Evolutionary conservation across 2,888 invertebrate genomes (phyloP), one percentile per base, ranked within the genome.

Genomic region (Listrodromus nycthemerus): DNA sequence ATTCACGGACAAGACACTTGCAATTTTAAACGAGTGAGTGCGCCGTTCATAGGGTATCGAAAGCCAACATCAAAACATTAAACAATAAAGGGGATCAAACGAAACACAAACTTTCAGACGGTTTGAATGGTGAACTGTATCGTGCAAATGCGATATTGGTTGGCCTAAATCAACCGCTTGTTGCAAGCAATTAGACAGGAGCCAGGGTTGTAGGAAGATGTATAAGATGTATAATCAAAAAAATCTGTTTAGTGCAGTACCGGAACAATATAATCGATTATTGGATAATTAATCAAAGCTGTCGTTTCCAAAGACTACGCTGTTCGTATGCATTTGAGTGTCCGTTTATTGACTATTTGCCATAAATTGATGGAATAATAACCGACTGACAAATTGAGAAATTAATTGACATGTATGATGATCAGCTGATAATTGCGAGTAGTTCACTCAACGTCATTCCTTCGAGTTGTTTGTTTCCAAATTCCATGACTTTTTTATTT

Each of bases 381-480:
- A 21, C 3, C 1, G 21, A 1, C 33, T 66, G 45, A 13, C 16
- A 2, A 16, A 24, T 45, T 4, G 50, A 52, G 21, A 52, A 21
- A 52, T 21, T 2, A 52, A 52, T 10, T 6, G n/a, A 21, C 19
- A 52, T 52, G 21, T 19, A 19, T 21, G 19, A 21, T 52, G 4
- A 81, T 86, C 77, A 88, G 30, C 52, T 41, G 7, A 89, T 8
- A 0, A 89, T 24, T 0, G 16, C 33, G 2, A 86, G 0, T 27
- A 91, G 27, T 0, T 90, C 88, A 0, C 5, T 4, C 0, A 89
- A 0, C 0, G 84, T 74, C 45, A 58, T 83, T 13, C 78, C 71
- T 3, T 81, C 37, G 13, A 92, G 70, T 13, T 86, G 5, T 0
- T 66, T n/a, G 74, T 91, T 86, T 27, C 70, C 74, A 0, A 30